A percentile compares a stretch with the other conserved stretches of the same genome.
phyloP scores from a whole-genome alignment of 2,888 invertebrate species.

The Tuberolachnus salignus region DNA sequence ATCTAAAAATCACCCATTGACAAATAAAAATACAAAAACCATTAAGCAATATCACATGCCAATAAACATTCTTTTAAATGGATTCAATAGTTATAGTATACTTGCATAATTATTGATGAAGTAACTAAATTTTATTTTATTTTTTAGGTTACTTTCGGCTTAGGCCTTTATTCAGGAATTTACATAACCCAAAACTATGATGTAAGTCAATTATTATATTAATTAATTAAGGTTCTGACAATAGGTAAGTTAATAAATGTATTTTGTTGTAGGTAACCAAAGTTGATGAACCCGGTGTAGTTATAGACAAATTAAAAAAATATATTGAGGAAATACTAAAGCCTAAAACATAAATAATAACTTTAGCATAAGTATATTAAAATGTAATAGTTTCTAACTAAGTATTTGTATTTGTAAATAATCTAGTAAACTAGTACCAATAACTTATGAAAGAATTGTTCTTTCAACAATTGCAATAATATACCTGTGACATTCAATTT shows the following conservation, averaged over 20 bases:
- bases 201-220: constrained; percentile 64
- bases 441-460: too few relatives aligned
- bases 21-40: too few relatives aligned
- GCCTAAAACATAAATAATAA: constrained; percentile 2
- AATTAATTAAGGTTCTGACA: background rate
- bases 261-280: constrained; percentile 74
- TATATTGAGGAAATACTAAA: constrained; percentile 70
- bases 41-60: too few relatives aligned
- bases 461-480: too few relatives aligned
- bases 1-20: too few relatives aligned
- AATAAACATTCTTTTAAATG: too few relatives aligned
- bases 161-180: constrained; percentile 76
- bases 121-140: constrained; percentile 39
- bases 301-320: constrained; percentile 74
- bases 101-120: too few relatives aligned
- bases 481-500: too few relatives aligned
- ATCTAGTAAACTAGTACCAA: background rate
- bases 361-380: background rate
- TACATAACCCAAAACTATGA: constrained; percentile 79
- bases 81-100: too few relatives aligned
- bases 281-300: constrained; percentile 80
- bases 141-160: constrained; percentile 72
- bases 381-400: background rate
- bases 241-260: constrained; percentile 1
- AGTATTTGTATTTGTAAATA: background rate